Percentiles rank a stretch among this genome's conserved stretches.
phyloP scores from a whole-genome alignment of 2,113 vertebrate species.

The Cyprinus carpio region DNA sequence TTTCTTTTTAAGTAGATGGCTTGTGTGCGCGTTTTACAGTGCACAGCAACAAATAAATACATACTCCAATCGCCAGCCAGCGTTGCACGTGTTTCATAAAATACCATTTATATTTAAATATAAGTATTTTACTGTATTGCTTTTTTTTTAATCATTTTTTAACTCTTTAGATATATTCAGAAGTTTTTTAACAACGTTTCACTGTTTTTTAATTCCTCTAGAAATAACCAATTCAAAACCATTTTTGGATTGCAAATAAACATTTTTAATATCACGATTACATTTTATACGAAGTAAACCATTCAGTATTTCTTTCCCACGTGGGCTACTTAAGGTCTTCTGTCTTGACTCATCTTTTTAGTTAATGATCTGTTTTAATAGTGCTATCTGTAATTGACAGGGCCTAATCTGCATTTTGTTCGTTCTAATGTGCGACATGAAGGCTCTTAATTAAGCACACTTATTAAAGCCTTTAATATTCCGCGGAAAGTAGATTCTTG shows the following conservation, averaged over 20 bases:
- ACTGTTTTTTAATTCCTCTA: neutral
- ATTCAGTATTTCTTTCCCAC: slow-evolving; percentile 11
- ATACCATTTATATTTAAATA: neutral
- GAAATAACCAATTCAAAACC: neutral
- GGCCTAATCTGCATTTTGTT: slow-evolving; percentile 60
- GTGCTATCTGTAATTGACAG: slow-evolving; percentile 37
- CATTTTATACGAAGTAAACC: neutral
- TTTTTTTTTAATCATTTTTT: neutral
- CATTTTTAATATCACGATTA: neutral
- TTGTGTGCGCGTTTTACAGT: slow-evolving; percentile 54
- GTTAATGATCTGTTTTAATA: slow-evolving; percentile 61
- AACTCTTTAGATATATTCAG: neutral
- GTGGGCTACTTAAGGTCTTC: slow-evolving; percentile 1
- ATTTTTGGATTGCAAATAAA: neutral
- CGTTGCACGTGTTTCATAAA: slow-evolving; percentile 40
- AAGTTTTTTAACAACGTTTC: neutral
- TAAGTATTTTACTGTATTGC: neutral
- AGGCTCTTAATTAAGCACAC: slow-evolving; percentile 53
- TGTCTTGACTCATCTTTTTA: slow-evolving; percentile 14
- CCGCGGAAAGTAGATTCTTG: neutral
- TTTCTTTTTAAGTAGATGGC: slow-evolving; percentile 43
- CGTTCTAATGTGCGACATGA: slow-evolving; percentile 52
- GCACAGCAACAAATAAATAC: slow-evolving; percentile 48
- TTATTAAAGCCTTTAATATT: slow-evolving; percentile 44
- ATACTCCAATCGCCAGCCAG: slow-evolving; percentile 5